Conservation (phyloP, 2,113 vertebrate genomes). For the Triplophysa rosa region DNA sequence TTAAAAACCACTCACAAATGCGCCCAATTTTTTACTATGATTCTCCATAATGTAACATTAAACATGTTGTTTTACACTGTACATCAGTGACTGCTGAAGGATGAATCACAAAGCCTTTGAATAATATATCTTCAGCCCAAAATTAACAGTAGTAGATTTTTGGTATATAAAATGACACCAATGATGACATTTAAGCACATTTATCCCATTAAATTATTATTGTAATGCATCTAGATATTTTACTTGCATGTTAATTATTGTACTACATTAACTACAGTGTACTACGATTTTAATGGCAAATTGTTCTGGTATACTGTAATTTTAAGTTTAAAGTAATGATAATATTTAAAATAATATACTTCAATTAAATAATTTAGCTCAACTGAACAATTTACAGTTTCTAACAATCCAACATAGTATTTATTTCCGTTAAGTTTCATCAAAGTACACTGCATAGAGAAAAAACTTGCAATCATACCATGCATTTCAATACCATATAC, state of each 20-base stretch:
- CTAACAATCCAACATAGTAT: too few species aligned
- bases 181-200: not conserved
- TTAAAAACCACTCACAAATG: slow-evolving; percentile 52
- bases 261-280: not conserved
- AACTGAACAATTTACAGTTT: too few species aligned
- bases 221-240: not conserved
- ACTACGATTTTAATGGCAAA: not conserved
- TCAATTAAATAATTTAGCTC: too few species aligned
- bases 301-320: too few species aligned
- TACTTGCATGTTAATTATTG: too few species aligned
- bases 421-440: too few species aligned
- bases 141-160: not conserved
- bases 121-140: too few species aligned
- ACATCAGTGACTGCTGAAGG: not conserved
- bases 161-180: not conserved
- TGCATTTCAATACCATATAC: too few species aligned
- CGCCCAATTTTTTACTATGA: not conserved
- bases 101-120: not conserved
- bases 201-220: not conserved
- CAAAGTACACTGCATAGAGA: too few species aligned
- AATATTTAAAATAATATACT: too few species aligned
- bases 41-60: slow-evolving; percentile 20
- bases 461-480: too few species aligned
- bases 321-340: too few species aligned
- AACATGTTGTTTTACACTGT: not conserved